A percentile compares a stretch with the other conserved stretches of the same genome.
Evolutionary conservation across 2,113 vertebrate genomes (phyloP).

Genomic region (Marcusenius ussheri): DNA sequence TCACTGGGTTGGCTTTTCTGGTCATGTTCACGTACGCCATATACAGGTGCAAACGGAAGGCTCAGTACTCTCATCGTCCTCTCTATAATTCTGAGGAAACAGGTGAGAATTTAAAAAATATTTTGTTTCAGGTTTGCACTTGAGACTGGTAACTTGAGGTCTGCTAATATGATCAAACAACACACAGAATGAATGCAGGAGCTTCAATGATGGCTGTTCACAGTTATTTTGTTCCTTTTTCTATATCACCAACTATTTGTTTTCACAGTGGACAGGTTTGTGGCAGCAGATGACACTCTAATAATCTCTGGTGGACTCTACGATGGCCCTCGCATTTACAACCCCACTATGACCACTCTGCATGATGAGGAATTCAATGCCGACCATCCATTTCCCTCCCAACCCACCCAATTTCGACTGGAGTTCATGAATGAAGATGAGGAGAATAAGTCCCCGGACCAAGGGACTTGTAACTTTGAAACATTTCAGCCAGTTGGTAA

Average conservation of each 20-base stretch:
- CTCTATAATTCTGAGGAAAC: constrained; percentile 47
- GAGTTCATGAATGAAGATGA: constrained; percentile 50
- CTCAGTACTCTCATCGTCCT: constrained; percentile 59
- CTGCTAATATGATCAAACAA: background rate
- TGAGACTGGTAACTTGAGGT: background rate
- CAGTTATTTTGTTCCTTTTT: background rate
- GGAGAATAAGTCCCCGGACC: constrained; percentile 13
- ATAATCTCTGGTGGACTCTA: constrained; percentile 64
- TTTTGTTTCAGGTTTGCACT: background rate
- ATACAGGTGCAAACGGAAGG: constrained; percentile 47
- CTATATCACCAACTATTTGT: background rate
- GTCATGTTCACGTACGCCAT: constrained; percentile 40
- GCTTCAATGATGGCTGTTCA: background rate
- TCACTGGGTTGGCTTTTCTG: constrained; percentile 47
- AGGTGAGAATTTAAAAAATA: constrained; percentile 40
- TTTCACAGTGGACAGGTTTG: constrained; percentile 46
- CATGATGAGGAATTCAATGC: constrained; percentile 37
- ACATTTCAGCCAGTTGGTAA: constrained; percentile 28
- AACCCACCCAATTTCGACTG: constrained; percentile 46
- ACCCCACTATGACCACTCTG: constrained; percentile 38
- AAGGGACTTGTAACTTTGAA: constrained; percentile 27
- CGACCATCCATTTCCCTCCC: constrained; percentile 29
- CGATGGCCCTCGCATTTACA: constrained; percentile 49
- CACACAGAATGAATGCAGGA: background rate
- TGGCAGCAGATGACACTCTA: constrained; percentile 51